Evolutionary conservation across 2,113 vertebrate species (phyloP), one percentile per base, ranked within the genome.

Genomic region (Onychostruthus taczanowskii): DNA sequence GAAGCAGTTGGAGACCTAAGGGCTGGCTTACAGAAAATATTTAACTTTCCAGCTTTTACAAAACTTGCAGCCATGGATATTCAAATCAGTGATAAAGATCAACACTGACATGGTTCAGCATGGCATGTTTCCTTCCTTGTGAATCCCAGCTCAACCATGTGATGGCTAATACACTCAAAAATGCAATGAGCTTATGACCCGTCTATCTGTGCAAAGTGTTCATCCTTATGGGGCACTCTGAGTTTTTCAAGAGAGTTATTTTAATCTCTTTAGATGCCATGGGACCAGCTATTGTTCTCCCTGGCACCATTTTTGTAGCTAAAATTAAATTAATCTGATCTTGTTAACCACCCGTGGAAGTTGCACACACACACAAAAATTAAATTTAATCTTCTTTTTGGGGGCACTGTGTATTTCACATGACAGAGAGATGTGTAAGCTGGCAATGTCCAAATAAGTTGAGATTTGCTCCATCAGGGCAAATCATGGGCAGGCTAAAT

Each of bases 201-300:
- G 0, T 93, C 69, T 76, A 89, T 89, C 82, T 81, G 50, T 69
- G n/a, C 63, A 77, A 79, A 83, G 91, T 61, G 83, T 94, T 96
- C 84, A 91, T 83, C 93, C 93, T 94, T 91, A 95, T 83, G 85
- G 84, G 84, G 80, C 62, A 94, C 67, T 78, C 50, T 16, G 77
- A 78, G 37, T 59, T 64, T 72, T 87, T 75, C 26, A 89, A 90
- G 58, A 92, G 82, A 94, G 89, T 92, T 96, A 97, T 97, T 97
- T 93, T 94, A 96, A 96, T 94, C 96, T 84, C 92, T 90, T 95
- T 86, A 93, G 85, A 92, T 96, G 88, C 87, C 94, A 96, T 88
- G 94, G 90, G 87, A 80, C 79, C 64, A 93, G 76, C 93, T 95
- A 96, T 95, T 97, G 95, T 90, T 95, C 94, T 75, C 4, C 5